A percentile compares a stretch with the other conserved stretches of the same genome.
Evolutionary conservation across 2,113 vertebrate species (phyloP).

Genomic region (Colossoma macropomum): DNA sequence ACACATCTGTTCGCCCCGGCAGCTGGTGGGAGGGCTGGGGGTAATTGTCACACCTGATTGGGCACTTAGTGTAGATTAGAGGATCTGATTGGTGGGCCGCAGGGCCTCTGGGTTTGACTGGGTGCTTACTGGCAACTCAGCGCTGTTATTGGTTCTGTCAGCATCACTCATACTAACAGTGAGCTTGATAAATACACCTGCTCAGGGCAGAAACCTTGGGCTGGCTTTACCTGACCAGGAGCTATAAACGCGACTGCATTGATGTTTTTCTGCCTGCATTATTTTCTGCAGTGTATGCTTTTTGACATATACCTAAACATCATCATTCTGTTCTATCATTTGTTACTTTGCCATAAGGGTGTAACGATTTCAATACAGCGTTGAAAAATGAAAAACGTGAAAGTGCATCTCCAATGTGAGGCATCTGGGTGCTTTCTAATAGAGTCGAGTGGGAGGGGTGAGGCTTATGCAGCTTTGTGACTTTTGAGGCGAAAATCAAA

Average conservation of each 20-base stretch:
- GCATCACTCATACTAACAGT: constrained; percentile 39
- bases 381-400: no score
- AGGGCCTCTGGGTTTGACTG: neutral
- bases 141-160: constrained; percentile 24
- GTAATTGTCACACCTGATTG: constrained; percentile 39
- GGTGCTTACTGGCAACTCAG: constrained; percentile 14
- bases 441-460: no score
- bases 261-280: constrained; percentile 14
- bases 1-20: constrained; percentile 34
- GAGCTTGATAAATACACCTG: constrained; percentile 43
- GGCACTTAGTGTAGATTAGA: constrained; percentile 19
- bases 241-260: constrained; percentile 8
- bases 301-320: no score
- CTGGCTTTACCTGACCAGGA: neutral
- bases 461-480: neutral
- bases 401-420: no score
- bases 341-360: neutral
- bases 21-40: constrained; percentile 34
- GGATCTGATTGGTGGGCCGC: constrained; percentile 29
- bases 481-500: no score
- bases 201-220: constrained; percentile 35
- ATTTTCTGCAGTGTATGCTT: no score
- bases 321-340: neutral
- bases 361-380: no score
- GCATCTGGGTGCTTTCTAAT: no score